phyloP scores from a whole-genome alignment of 1,140 invertebrate genomes.

The Heliconius hewitsoni region DNA sequence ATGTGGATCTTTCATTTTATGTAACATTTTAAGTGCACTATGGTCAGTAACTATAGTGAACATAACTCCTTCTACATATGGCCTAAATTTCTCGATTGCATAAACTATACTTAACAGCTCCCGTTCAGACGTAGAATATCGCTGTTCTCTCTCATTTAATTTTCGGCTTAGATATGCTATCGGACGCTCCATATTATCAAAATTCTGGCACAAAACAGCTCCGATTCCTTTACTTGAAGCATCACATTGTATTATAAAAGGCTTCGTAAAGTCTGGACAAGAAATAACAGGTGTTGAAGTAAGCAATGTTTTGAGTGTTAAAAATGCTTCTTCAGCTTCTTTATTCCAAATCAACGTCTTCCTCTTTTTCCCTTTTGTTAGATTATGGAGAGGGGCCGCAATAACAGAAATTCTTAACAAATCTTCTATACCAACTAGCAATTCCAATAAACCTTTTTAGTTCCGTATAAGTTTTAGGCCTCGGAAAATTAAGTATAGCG shows the following conservation, averaged over 20 bases:
- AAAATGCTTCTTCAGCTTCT: conserved; percentile 40
- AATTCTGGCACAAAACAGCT: conserved; percentile 54
- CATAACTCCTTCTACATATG: conserved; percentile 58
- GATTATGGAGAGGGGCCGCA: conserved; percentile 57
- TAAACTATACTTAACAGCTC: conserved; percentile 73
- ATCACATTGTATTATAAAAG: conserved; percentile 61
- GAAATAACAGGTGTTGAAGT: conserved; percentile 55
- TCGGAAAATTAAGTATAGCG: conserved; percentile 65
- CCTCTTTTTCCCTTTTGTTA: conserved; percentile 54
- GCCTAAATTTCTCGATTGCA: conserved; percentile 69
- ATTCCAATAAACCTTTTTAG: conserved; percentile 63
- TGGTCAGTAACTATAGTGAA: conserved; percentile 44
- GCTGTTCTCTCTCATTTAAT: conserved; percentile 61
- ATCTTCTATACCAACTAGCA: conserved; percentile 72
- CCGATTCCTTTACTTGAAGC: conserved; percentile 57
- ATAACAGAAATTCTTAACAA: conserved; percentile 67
- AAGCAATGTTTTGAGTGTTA: conserved; percentile 56
- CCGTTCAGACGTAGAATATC: conserved; percentile 67
- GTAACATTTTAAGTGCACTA: conserved; percentile 61
- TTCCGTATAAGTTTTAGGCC: conserved; percentile 58
- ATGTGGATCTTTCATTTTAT: conserved; percentile 64
- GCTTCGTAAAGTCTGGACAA: conserved; percentile 55
- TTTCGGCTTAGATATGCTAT: conserved; percentile 63
- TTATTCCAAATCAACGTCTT: conserved; percentile 42
- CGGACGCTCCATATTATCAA: conserved; percentile 43